Percentiles rank a stretch among this genome's conserved stretches.
Evolutionary conservation across 2,888 invertebrate species (phyloP).

Genomic region (Melangyna quadrimaculata): DNA sequence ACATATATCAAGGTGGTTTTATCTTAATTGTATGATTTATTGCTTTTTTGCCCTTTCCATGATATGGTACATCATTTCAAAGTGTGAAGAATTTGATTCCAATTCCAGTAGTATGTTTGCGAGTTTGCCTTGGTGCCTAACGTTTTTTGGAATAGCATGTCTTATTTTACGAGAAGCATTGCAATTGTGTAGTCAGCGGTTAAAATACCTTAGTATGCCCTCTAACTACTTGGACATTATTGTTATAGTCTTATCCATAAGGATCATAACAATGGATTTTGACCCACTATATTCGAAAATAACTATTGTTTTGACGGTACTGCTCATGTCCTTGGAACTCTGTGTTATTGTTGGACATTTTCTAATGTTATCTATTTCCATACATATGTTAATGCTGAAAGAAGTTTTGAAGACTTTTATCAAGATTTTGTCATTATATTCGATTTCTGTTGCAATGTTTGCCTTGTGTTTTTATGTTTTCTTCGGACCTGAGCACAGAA

Average conservation of each 20-base stretch:
- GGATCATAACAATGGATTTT: constrained; percentile 83
- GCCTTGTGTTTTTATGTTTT: constrained; percentile 90
- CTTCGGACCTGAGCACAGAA: constrained; percentile 81
- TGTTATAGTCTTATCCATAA: constrained; percentile 85
- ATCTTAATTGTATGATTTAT: constrained; percentile 88
- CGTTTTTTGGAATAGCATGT: constrained; percentile 83
- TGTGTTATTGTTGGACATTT: constrained; percentile 90
- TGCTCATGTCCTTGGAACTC: constrained; percentile 89
- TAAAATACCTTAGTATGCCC: constrained; percentile 85
- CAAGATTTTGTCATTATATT: constrained; percentile 90
- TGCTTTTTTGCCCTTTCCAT: constrained; percentile 86
- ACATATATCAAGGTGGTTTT: constrained; percentile 87
- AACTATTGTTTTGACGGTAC: constrained; percentile 87
- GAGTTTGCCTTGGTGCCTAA: background rate
- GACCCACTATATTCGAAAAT: constrained; percentile 84
- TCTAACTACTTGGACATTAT: constrained; percentile 89
- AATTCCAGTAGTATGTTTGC: no score
- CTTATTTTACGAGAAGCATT: constrained; percentile 86
- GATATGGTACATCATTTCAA: constrained; percentile 86
- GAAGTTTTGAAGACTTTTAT: constrained; percentile 91
- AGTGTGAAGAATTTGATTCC: constrained; percentile 83
- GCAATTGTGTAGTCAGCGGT: constrained; percentile 85
- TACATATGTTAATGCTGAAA: constrained; percentile 91
- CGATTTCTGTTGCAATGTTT: constrained; percentile 90
- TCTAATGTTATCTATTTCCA: constrained; percentile 86